Evolutionary conservation across 1,140 invertebrate species (phyloP).

Genomic region (Drosophila simulans): DNA sequence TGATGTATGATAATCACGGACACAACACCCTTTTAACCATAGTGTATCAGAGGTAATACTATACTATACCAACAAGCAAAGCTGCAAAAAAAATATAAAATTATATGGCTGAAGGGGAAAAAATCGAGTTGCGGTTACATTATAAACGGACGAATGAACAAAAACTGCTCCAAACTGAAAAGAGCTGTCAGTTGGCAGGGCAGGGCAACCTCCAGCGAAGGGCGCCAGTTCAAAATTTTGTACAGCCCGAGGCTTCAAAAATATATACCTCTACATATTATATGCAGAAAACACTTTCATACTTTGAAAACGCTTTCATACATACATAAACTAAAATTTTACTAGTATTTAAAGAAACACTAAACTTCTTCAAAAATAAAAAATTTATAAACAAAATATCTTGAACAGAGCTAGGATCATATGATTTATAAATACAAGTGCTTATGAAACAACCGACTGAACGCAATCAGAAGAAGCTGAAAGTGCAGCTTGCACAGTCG

Average conservation of each 20-base stretch:
- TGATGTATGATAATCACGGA: conserved; percentile 42
- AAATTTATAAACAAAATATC: no score
- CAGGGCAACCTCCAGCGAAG: conserved; percentile 64
- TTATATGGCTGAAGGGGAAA: conserved; percentile 46
- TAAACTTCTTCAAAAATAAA: no score
- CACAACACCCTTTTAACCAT: conserved; percentile 38
- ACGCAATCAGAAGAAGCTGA: conserved; percentile 11
- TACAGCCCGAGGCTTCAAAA: conserved; percentile 7
- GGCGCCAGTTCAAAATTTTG: conserved; percentile 42
- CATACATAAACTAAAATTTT: no score
- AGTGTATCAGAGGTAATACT: conserved; percentile 54
- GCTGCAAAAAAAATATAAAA: conserved; percentile 32
- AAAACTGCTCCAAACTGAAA: conserved; percentile 40
- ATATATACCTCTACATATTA: conserved; percentile 1
- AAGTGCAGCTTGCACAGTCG: conserved; percentile 36
- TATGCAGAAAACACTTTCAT: conserved; percentile 1
- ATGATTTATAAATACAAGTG: conserved; percentile 3
- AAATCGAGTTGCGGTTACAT: conserved; percentile 70
- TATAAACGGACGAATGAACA: conserved; percentile 76
- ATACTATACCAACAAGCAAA: conserved; percentile 28
- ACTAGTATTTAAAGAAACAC: no score
- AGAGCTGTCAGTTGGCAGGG: conserved; percentile 33
- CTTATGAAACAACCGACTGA: conserved; percentile 30
- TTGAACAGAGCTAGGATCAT: no score
- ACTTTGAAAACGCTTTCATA: no score